These are phyloP conservation scores for Hypothenemus hampei DNA, from an alignment of 1,140 invertebrate species.

Conservation along the genomic window DNA sequence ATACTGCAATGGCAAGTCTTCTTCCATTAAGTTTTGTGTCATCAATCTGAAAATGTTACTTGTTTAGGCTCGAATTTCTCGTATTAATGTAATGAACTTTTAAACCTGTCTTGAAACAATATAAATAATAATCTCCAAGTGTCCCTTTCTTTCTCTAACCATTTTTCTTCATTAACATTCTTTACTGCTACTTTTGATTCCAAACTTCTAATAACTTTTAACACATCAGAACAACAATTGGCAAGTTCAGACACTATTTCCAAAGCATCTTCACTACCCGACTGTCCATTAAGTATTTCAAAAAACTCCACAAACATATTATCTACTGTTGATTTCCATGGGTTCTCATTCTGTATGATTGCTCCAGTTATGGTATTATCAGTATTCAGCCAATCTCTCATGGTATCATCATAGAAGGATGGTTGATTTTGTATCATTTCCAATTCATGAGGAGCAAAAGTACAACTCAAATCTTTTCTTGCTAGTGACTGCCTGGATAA, in stretches of 20 bases:
- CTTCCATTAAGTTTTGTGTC: conserved; percentile 34
- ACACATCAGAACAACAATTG: conserved; percentile 51
- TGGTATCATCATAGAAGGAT: conserved; percentile 39
- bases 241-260: conserved; percentile 55
- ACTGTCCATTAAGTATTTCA: conserved; percentile 52
- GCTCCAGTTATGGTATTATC: conserved; percentile 45
- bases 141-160: conserved; percentile 75
- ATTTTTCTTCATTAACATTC: conserved; percentile 50
- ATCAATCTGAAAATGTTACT: conserved; percentile 46
- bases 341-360: conserved; percentile 46
- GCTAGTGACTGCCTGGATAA: not conserved
- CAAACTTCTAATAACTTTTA: conserved; percentile 48
- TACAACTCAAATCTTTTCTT: conserved; percentile 35
- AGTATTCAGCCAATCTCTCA: conserved; percentile 41
- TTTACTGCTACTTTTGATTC: conserved; percentile 44
- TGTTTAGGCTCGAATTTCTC: not conserved
- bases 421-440: conserved; percentile 34
- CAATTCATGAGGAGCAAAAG: conserved; percentile 41
- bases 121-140: conserved; percentile 80
- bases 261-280: conserved; percentile 50
- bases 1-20: conserved; percentile 30
- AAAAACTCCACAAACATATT: conserved; percentile 56
- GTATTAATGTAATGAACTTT: not conserved
- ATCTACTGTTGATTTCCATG: conserved; percentile 50
- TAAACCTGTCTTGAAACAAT: conserved; percentile 71